Evolutionary conservation across 2,797 vertebrate species (phyloP).

Genomic region (Ataeniobius toweri): DNA sequence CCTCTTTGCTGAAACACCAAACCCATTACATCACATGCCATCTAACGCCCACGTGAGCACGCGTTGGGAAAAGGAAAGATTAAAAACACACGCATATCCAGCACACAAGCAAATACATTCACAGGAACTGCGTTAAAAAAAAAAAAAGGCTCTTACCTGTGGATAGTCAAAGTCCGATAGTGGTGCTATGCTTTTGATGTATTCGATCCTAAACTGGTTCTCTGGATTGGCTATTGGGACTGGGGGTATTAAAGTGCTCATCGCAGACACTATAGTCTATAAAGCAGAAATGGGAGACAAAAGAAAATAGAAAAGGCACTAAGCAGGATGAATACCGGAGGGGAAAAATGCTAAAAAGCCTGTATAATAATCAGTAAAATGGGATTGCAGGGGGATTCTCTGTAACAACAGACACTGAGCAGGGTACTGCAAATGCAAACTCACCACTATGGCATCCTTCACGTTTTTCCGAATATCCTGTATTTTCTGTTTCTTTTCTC

Average conservation of each 20-base stretch:
- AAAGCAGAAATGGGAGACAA: constrained; percentile 62
- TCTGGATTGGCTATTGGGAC: constrained; percentile 96
- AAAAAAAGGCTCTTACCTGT: constrained; percentile 86
- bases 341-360: constrained; percentile 51
- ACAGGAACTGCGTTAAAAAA: background rate
- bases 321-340: constrained; percentile 62
- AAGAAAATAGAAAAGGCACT: constrained; percentile 52
- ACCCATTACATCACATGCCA: constrained; percentile 30
- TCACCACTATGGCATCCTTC: constrained; percentile 99
- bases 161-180: constrained; percentile 98
- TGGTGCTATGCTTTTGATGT: constrained; percentile 98
- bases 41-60: constrained; percentile 24
- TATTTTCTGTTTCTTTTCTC: constrained; percentile 99
- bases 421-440: constrained; percentile 61
- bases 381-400: constrained; percentile 55
- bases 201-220: constrained; percentile 98
- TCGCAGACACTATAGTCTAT: constrained; percentile 98
- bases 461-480: constrained; percentile 99
- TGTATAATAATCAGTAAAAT: constrained; percentile 76
- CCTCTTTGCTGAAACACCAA: constrained; percentile 19
- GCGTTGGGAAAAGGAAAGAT: background rate
- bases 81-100: background rate
- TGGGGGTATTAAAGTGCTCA: constrained; percentile 99
- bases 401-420: constrained; percentile 28
- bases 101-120: background rate